Evolutionary conservation across 2,888 invertebrate genomes (phyloP).

Genomic region (Agonopterix arenella): DNA sequence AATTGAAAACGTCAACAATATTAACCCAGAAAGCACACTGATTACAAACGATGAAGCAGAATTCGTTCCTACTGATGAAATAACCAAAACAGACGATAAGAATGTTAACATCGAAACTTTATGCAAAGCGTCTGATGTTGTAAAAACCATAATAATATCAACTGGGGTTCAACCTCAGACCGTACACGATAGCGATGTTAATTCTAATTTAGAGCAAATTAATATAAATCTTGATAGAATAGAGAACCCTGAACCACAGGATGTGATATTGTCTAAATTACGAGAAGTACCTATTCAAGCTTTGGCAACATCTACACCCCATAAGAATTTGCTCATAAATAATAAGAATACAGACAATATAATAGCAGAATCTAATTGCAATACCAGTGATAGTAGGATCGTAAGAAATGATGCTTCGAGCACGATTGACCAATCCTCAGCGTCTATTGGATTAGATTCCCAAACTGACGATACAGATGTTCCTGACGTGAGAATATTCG

Average conservation of each 20-base stretch:
- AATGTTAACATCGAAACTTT: slow-evolving; percentile 1
- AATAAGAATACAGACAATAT: background rate
- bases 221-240: slow-evolving; percentile 6
- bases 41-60: background rate
- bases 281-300: slow-evolving; percentile 25
- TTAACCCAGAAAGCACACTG: too few species aligned
- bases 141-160: slow-evolving; percentile 51
- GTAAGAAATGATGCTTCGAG: slow-evolving; percentile 14
- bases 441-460: slow-evolving; percentile 5
- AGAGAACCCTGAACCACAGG: background rate
- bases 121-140: slow-evolving; percentile 24
- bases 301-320: slow-evolving; percentile 58
- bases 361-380: background rate
- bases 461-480: slow-evolving; percentile 29
- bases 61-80: background rate
- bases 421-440: background rate
- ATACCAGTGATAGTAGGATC: slow-evolving; percentile 14
- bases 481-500: slow-evolving; percentile 60
- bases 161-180: slow-evolving; percentile 35
- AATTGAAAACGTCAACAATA: background rate
- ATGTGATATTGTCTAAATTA: too few species aligned
- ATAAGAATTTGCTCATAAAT: slow-evolving; percentile 27
- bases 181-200: background rate
- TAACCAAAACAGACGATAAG: background rate
- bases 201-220: background rate